These are phyloP conservation scores for Zaprionus obscuricornis DNA, from an alignment of 2,888 invertebrate genomes.

Conservation along the genomic window DNA sequence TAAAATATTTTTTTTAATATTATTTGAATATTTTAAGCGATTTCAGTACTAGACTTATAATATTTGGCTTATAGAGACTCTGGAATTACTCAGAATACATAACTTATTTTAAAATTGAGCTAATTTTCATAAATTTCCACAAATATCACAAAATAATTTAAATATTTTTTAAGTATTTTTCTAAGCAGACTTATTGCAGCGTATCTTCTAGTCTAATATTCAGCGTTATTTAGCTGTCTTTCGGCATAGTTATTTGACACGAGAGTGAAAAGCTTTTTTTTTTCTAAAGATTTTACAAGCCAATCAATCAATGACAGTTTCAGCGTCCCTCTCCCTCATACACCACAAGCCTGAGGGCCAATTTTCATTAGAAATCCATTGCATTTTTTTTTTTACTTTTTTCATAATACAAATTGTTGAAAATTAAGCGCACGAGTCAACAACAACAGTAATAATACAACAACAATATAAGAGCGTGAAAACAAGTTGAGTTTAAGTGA, in stretches of 20 bases:
- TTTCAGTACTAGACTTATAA: too few relatives aligned
- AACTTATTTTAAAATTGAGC: too few relatives aligned
- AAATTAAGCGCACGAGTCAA: slow-evolving; percentile 76
- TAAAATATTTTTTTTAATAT: too few relatives aligned
- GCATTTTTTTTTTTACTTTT: too few relatives aligned
- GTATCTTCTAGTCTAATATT: not conserved
- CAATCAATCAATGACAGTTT: slow-evolving; percentile 82
- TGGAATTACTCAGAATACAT: too few relatives aligned
- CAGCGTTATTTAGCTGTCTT: not conserved
- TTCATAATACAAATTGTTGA: slow-evolving; percentile 73
- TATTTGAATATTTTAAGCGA: too few relatives aligned
- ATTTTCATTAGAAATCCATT: slow-evolving; percentile 68
- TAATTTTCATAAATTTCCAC: too few relatives aligned
- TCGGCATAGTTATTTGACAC: slow-evolving; percentile 37
- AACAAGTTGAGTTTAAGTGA: slow-evolving; percentile 61
- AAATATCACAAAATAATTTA: too few relatives aligned
- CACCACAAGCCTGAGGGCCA: slow-evolving; percentile 31
- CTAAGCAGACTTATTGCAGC: slow-evolving; percentile 18
- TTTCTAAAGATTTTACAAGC: slow-evolving; percentile 51
- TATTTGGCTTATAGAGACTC: too few relatives aligned
- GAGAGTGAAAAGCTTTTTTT: slow-evolving; percentile 65
- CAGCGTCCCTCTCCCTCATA: too few relatives aligned
- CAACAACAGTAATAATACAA: slow-evolving; percentile 58
- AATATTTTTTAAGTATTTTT: too few relatives aligned
- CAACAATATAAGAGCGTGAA: too few relatives aligned